Evolutionary conservation across 1,140 invertebrate species (phyloP), one percentile per base, ranked within the genome.

Genomic region (Heliconius hewitsoni): DNA sequence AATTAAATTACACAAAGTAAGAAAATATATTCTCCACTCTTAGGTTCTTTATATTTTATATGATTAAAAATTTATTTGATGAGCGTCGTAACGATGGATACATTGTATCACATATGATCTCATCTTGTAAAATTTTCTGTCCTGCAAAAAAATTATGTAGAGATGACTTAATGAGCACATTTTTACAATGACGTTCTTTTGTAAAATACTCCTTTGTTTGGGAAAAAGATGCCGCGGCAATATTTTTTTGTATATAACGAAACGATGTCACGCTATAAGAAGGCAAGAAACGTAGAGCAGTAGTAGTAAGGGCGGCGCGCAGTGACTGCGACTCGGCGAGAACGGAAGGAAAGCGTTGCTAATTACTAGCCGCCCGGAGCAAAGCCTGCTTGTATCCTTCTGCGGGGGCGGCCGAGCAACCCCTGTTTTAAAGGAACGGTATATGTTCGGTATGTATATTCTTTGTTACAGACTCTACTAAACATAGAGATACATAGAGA

Each of bases 271-370:
- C 74, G 77, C 76, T 83, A 83, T 79, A 71, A 80, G 73, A 74
- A 76, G 74, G 78, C 72, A 79, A 57, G 77, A 76, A 80, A 72
- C 78, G 76, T 39, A 73, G 74, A 75, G 77, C 82, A 81, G 82
- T 81, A 80, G 82, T 74, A 72, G 78, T 75, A 71, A 79, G 74
- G 78, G 78, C 76, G 71, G 74, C 81, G 81, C 79, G 82, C 77
- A 82, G 77, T 75, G 83, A 77, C 81, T 85, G 82, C 73, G 79
- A 81, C 50, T 78, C 52, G 75, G 85, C 80, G 86, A 82, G 84
- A 87, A 82, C 89, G 92, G 91, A 92, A 92, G 92, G 91, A 93
- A 92, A 86, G 84, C 87, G 81, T 75, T 81, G 88, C 92, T 93
- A 93, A 93, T 93, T 93, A 93, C 91, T 86, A 84, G 85, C 86